Base-by-base conservation (phyloP, 2,888 invertebrate species). In the Dendrolimus pini region DNA sequence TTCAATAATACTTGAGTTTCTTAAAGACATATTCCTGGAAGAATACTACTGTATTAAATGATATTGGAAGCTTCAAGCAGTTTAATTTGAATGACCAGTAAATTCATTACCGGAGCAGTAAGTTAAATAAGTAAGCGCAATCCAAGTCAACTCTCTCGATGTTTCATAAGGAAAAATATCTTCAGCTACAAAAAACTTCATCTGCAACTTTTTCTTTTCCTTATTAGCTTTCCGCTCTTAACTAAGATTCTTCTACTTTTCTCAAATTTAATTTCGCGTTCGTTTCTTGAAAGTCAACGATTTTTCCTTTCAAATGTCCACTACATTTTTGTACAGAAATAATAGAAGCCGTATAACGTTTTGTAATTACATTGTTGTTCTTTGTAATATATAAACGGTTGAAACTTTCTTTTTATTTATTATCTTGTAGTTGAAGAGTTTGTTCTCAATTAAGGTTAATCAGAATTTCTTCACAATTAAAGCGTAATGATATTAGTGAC, bases 161-260 rank as follows among this genome's bases (percentile, higher is more conserved):
- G 77, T 82, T 82, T 80, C 75, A 81, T 80, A 80, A 80, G 78
- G 77, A 83, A 83, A 78, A 75, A 76, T 83, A 82, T 82, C 72
- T 72, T 73, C 67, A 72, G 74, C 71, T 70, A 75, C 80, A 75
- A 75, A 78, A 82, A 83, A 82, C 82, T 84, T 84, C 72, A 76
- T 78, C 74, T 74, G 71, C 68, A 78, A 82, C 76, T 82, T 85
- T 81, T 83, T 75, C 72, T 75, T 79, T 75, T 75, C 69, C 74
- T 82, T 83, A 83, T 85, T 83, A 80, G 77, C 81, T 82, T 78
- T 74, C 74, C 76, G 71, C 70, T 79, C 77, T 82, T 82, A 79
- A 82, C 79, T 81, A 80, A 78, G 74, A 78, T 76, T 77, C 76
- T 76, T 73, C 71, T 76, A 71, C 74, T 74, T 77, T 78, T 70